Conservation (phyloP, 2,888 invertebrate species). For the Chrysotoxum bicinctum region DNA sequence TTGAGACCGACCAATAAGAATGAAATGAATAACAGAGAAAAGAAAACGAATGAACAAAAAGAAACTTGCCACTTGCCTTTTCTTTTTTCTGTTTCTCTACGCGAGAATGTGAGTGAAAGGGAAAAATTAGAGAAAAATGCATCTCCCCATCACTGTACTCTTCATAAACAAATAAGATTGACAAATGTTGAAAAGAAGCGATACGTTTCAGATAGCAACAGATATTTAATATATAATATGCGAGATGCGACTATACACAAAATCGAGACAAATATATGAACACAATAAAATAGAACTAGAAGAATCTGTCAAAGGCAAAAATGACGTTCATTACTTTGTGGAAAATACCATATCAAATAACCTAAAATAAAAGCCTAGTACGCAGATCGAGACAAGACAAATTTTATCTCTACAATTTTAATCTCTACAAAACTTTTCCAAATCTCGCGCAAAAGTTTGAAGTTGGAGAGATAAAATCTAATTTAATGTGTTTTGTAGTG, state of each 20-base stretch:
- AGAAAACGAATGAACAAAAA: conserved; percentile 9
- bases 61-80: conserved; percentile 59
- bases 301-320: too few relatives aligned
- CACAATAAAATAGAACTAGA: too few relatives aligned
- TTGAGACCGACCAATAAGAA: conserved; percentile 6
- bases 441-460: too few relatives aligned
- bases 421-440: too few relatives aligned
- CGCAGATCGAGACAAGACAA: too few relatives aligned
- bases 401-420: too few relatives aligned
- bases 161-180: not conserved
- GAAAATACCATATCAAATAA: too few relatives aligned
- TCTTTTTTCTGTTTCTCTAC: conserved; percentile 45
- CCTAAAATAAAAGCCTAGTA: too few relatives aligned
- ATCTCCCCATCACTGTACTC: not conserved
- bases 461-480: too few relatives aligned
- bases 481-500: too few relatives aligned
- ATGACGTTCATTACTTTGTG: too few relatives aligned
- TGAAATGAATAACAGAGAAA: conserved; percentile 55
- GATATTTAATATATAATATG: not conserved
- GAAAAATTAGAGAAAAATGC: conserved; percentile 60
- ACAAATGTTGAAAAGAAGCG: not conserved
- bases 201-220: too few relatives aligned
- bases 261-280: not conserved
- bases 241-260: not conserved
- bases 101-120: conserved; percentile 63